Percentiles rank a stretch among this genome's conserved stretches.
Evolutionary conservation across 2,888 invertebrate genomes (phyloP).

Genomic region (Fragum sueziense): DNA sequence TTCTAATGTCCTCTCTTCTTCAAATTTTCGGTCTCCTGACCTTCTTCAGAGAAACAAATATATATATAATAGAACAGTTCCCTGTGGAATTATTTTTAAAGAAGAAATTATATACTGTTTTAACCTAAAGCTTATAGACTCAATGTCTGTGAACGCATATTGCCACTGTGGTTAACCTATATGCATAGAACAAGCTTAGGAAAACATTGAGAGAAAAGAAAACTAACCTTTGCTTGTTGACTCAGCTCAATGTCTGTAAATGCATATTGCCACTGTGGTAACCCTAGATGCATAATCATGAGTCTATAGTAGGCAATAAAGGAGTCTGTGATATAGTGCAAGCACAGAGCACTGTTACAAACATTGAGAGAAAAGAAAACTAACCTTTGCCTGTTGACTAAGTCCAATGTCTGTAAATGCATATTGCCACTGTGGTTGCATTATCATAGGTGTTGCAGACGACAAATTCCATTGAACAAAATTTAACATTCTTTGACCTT

Average conservation of each 20-base stretch:
- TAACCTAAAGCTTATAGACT: slow-evolving; percentile 91
- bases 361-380: background rate
- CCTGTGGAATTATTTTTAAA: too few species aligned
- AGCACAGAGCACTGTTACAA: slow-evolving; percentile 86
- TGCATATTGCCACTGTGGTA: slow-evolving; percentile 94
- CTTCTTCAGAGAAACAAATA: too few species aligned
- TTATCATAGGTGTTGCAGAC: slow-evolving; percentile 93
- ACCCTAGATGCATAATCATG: slow-evolving; percentile 92
- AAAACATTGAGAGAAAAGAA: too few species aligned
- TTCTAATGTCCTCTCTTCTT: too few species aligned
- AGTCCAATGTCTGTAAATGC: slow-evolving; percentile 90
- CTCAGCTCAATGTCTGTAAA: slow-evolving; percentile 90
- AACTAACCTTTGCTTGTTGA: slow-evolving; percentile 89
- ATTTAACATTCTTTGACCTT: too few species aligned
- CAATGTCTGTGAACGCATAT: slow-evolving; percentile 89
- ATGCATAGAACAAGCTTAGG: too few species aligned
- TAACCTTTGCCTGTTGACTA: slow-evolving; percentile 91
- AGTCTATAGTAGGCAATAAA: slow-evolving; percentile 94
- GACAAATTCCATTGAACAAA: too few species aligned
- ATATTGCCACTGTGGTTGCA: slow-evolving; percentile 95
- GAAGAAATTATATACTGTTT: too few species aligned
- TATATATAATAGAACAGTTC: too few species aligned
- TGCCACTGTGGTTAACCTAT: slow-evolving; percentile 96
- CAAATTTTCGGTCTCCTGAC: too few species aligned
- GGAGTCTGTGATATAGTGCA: slow-evolving; percentile 91